These are phyloP conservation scores for Menura novaehollandiae DNA, from an alignment of 2,113 vertebrate genomes.

Conservation along the genomic window DNA sequence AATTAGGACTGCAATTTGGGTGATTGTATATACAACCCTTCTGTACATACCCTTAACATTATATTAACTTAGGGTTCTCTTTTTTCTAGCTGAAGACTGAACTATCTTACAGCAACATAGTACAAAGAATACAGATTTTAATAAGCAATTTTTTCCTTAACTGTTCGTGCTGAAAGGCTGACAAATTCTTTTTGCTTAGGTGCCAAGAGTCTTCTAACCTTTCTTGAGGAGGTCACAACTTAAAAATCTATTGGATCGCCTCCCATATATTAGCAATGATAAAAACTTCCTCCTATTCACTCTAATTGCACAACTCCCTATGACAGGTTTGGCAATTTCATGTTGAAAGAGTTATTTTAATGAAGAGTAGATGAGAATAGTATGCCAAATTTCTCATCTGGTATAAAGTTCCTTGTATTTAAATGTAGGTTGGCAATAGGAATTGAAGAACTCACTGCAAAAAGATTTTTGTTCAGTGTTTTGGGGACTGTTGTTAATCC, in stretches of 20 bases:
- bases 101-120: neutral
- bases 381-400: neutral
- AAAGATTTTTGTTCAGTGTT: neutral
- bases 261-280: conserved; percentile 26
- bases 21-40: neutral
- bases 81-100: neutral
- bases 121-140: neutral
- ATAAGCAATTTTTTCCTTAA: neutral
- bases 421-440: neutral
- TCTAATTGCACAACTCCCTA: neutral
- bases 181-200: neutral
- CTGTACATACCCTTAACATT: neutral
- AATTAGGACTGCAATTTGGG: neutral
- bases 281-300: conserved; percentile 16
- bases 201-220: neutral
- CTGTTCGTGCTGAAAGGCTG: neutral
- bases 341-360: neutral
- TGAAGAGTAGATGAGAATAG: neutral
- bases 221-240: neutral
- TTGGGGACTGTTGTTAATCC: neutral
- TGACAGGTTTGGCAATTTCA: neutral
- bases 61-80: neutral
- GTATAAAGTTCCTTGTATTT: neutral
- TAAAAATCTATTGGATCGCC: neutral
- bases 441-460: neutral